phyloP scores from a whole-genome alignment of 2,797 vertebrate genomes.

The Hypotaenidia okinawae region DNA sequence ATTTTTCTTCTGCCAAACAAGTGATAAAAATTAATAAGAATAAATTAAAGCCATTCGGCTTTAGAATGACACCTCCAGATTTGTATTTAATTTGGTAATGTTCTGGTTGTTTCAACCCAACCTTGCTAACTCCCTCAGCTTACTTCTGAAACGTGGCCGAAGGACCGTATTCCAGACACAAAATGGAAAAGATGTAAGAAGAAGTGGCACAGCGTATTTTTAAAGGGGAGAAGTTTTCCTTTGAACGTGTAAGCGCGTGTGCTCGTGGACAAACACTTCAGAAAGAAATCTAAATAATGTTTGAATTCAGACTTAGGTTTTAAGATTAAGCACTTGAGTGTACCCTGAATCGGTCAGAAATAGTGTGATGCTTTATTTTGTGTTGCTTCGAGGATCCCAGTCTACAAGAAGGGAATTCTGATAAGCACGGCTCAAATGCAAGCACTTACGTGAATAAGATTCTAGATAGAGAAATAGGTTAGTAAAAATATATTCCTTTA shows the following conservation, averaged over 20 bases:
- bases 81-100: neutral
- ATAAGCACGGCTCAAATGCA: neutral
- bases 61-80: neutral
- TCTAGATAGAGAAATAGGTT: neutral
- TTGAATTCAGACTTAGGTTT: neutral
- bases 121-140: accelerated
- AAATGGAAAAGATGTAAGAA: neutral
- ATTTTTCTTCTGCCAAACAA: neutral
- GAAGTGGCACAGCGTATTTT: neutral
- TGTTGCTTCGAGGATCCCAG: neutral
- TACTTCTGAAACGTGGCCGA: neutral
- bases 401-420: neutral
- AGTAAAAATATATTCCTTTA: constrained; percentile 1
- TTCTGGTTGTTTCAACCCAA: neutral
- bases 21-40: constrained; percentile 5
- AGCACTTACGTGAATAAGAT: neutral
- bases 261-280: neutral
- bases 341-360: neutral
- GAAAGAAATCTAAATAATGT: neutral
- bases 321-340: neutral
- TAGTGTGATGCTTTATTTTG: neutral
- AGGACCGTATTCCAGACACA: neutral
- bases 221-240: neutral
- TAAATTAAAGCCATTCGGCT: neutral
- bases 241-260: neutral